These are phyloP conservation scores for Chouioia cunea DNA, from an alignment of 2,888 invertebrate species.

Conservation along the genomic window DNA sequence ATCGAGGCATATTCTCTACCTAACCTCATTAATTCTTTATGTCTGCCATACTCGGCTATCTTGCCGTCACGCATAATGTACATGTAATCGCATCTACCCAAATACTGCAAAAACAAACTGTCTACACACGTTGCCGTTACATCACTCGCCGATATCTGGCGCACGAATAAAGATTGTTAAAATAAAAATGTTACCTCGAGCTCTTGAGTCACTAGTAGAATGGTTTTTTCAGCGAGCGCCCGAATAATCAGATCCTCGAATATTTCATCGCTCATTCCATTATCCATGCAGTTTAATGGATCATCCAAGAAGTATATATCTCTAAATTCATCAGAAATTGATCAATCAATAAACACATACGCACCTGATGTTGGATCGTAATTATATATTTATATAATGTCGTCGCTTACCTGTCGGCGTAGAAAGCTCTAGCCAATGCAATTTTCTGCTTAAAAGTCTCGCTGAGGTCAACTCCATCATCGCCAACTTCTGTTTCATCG, in stretches of 20 bases:
- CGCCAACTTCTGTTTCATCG: slow-evolving; percentile 74
- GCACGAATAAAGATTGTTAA: neutral
- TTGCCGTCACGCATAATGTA: slow-evolving; percentile 72
- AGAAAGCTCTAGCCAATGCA: slow-evolving; percentile 72
- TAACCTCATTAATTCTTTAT: slow-evolving; percentile 69
- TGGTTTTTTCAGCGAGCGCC: slow-evolving; percentile 70
- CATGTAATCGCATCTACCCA: slow-evolving; percentile 73
- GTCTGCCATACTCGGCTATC: slow-evolving; percentile 72
- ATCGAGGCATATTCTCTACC: slow-evolving; percentile 62
- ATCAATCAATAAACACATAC: neutral
- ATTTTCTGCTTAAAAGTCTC: slow-evolving; percentile 73
- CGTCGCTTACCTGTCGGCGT: slow-evolving; percentile 65
- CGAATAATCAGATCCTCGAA: slow-evolving; percentile 71
- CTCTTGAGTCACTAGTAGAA: slow-evolving; percentile 75
- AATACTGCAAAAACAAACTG: slow-evolving; percentile 65
- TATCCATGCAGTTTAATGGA: slow-evolving; percentile 72
- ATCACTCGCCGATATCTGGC: neutral
- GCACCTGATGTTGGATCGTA: too few relatives aligned
- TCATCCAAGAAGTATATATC: slow-evolving; percentile 75
- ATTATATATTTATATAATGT: slow-evolving; percentile 8
- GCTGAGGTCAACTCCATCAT: slow-evolving; percentile 70
- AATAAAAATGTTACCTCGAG: slow-evolving; percentile 67
- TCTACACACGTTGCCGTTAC: neutral
- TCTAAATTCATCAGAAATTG: slow-evolving; percentile 55
- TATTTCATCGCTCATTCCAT: slow-evolving; percentile 70